Evolutionary conservation across 2,113 vertebrate genomes (phyloP).

Genomic region (Genyomyrus donnyi): DNA sequence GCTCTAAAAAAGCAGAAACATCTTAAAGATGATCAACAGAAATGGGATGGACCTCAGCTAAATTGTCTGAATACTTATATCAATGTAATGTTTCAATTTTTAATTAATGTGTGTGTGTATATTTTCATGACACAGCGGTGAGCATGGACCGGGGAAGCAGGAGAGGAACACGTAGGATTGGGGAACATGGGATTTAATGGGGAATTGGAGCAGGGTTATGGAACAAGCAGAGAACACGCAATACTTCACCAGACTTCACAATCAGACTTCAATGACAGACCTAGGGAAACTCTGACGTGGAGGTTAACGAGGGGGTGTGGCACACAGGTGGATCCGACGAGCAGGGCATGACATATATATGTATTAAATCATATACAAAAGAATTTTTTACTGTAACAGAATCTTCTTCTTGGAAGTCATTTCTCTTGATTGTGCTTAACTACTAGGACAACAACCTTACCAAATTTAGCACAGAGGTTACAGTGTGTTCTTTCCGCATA

Average conservation of each 20-base stretch:
- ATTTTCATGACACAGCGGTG: no score
- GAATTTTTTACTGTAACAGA: neutral
- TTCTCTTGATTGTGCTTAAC: neutral
- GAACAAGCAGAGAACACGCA: no score
- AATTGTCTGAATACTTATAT: neutral
- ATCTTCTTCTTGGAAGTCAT: neutral
- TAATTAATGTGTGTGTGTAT: neutral
- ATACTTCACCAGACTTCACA: no score
- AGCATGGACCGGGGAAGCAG: no score
- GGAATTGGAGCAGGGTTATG: no score
- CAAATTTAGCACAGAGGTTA: neutral
- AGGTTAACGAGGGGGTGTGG: no score
- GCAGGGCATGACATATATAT: neutral
- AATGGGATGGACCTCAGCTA: neutral
- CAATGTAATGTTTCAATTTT: neutral
- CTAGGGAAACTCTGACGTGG: no score
- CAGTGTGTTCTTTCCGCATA: neutral
- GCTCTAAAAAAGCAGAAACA: neutral
- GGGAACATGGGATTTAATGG: no score
- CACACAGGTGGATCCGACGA: no score
- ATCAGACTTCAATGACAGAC: no score
- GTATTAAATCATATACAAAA: neutral
- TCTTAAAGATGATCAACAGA: neutral
- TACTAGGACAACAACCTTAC: neutral
- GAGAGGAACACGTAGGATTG: no score